Conservation (phyloP, 2,797 vertebrate genomes). For the Sebastes miniatus region DNA sequence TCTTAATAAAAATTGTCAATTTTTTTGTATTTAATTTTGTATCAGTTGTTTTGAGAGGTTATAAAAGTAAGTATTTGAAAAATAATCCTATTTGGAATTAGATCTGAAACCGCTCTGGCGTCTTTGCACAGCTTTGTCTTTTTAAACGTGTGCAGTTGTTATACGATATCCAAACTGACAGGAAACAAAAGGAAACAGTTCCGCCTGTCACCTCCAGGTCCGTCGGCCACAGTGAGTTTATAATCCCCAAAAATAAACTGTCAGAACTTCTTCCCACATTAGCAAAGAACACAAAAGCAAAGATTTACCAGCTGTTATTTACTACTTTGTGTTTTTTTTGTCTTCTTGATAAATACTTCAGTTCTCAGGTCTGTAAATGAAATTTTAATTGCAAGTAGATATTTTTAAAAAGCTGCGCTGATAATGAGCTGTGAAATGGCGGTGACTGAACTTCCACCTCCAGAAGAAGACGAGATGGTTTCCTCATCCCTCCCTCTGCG, state of each 20-base stretch:
- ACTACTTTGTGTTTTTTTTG: background rate
- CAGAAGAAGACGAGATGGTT: background rate
- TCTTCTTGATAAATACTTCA: background rate
- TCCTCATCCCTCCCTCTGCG: slow-evolving; percentile 56
- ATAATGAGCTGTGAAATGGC: background rate
- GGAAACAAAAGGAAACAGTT: background rate
- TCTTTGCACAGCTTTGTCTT: background rate
- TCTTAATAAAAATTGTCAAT: too few relatives aligned
- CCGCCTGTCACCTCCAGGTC: background rate
- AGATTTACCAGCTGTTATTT: background rate
- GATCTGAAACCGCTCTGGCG: background rate
- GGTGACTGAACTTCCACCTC: background rate
- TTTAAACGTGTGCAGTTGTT: background rate
- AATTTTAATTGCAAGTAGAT: background rate
- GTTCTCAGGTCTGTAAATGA: background rate
- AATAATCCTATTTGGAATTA: background rate
- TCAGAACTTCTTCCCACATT: background rate
- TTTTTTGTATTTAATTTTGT: too few relatives aligned
- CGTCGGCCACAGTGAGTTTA: background rate
- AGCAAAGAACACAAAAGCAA: background rate
- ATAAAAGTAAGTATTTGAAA: background rate
- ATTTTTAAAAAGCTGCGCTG: background rate
- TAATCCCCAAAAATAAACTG: background rate
- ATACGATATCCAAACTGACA: background rate
- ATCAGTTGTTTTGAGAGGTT: too few relatives aligned